Percentiles rank a stretch among this genome's conserved stretches.
These are phyloP conservation scores for Forbesichthys papilliferus DNA, from an alignment of 2,113 vertebrate species.

Conservation along the genomic window DNA sequence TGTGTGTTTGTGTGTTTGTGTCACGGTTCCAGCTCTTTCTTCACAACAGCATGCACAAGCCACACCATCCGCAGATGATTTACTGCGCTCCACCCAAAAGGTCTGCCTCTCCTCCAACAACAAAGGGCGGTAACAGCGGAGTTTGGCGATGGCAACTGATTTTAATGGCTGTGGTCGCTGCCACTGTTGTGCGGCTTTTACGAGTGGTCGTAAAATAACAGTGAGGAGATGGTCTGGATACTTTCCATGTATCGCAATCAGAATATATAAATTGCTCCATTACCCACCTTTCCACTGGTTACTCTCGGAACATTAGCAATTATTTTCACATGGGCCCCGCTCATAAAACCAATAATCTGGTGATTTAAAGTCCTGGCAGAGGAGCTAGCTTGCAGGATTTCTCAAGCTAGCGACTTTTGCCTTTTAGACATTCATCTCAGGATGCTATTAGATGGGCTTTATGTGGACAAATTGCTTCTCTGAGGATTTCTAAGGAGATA, in stretches of 20 bases:
- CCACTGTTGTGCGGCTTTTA: slow-evolving; percentile 73
- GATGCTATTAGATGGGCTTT: slow-evolving; percentile 64
- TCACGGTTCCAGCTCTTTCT: neutral
- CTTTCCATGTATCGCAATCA: slow-evolving; percentile 81
- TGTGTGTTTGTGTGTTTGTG: neutral
- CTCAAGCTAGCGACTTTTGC: slow-evolving; percentile 38
- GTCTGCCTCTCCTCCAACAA: slow-evolving; percentile 36
- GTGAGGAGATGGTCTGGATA: slow-evolving; percentile 75
- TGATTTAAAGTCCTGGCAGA: slow-evolving; percentile 75
- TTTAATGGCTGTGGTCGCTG: slow-evolving; percentile 60
- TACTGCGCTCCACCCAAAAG: slow-evolving; percentile 19
- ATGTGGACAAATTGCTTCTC: slow-evolving; percentile 61
- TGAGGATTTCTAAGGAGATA: slow-evolving; percentile 41
- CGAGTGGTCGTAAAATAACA: slow-evolving; percentile 74
- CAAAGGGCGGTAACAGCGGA: slow-evolving; percentile 42
- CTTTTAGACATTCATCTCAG: slow-evolving; percentile 52
- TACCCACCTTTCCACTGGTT: slow-evolving; percentile 82
- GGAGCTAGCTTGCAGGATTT: slow-evolving; percentile 40
- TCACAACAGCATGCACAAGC: neutral
- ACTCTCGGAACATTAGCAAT: slow-evolving; percentile 83
- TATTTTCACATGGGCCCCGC: slow-evolving; percentile 78
- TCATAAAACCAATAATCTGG: slow-evolving; percentile 80
- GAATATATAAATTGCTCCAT: slow-evolving; percentile 83
- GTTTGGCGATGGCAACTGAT: slow-evolving; percentile 57
- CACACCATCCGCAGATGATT: slow-evolving; percentile 7